These are phyloP conservation scores for Dendrolimus kikuchii DNA, from an alignment of 1,140 invertebrate species.

Conservation along the genomic window DNA sequence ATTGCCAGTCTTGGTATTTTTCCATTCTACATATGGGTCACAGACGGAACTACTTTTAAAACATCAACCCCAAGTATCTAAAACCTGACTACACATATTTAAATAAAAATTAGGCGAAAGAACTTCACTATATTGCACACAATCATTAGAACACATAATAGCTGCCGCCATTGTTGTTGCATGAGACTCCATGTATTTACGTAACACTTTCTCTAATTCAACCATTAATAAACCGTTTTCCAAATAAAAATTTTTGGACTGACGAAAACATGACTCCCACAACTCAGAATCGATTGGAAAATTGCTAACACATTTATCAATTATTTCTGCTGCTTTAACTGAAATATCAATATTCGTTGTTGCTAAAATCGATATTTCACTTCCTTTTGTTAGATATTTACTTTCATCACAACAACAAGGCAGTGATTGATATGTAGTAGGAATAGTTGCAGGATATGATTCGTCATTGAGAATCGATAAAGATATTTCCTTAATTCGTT, in stretches of 20 bases:
- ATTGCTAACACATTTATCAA: conserved; percentile 52
- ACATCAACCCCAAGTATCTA: conserved; percentile 56
- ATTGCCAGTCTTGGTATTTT: no score
- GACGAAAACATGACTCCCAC: conserved; percentile 54
- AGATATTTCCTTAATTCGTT: conserved; percentile 52
- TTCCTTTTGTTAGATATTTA: conserved; percentile 33
- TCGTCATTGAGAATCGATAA: conserved; percentile 50
- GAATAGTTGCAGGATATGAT: conserved; percentile 35
- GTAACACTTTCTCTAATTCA: conserved; percentile 46
- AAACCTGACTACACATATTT: conserved; percentile 56
- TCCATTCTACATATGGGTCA: not conserved
- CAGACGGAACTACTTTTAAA: not conserved
- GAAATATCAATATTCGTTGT: conserved; percentile 17
- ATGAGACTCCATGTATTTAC: conserved; percentile 56
- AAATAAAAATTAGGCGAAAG: conserved; percentile 55
- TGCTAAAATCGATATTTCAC: conserved; percentile 12
- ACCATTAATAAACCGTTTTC: conserved; percentile 44
- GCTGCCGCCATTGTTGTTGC: conserved; percentile 52
- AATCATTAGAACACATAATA: conserved; percentile 59
- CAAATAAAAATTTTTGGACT: conserved; percentile 51
- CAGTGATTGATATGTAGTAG: conserved; percentile 28
- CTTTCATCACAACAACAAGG: conserved; percentile 56
- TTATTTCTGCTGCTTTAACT: conserved; percentile 38
- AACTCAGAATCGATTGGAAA: conserved; percentile 50
- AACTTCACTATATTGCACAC: conserved; percentile 49